Percentiles rank a stretch among this genome's conserved stretches.
These are phyloP conservation scores for Diplosoma virens DNA, from an alignment of 23 tunicate genomes.

Conservation along the genomic window DNA sequence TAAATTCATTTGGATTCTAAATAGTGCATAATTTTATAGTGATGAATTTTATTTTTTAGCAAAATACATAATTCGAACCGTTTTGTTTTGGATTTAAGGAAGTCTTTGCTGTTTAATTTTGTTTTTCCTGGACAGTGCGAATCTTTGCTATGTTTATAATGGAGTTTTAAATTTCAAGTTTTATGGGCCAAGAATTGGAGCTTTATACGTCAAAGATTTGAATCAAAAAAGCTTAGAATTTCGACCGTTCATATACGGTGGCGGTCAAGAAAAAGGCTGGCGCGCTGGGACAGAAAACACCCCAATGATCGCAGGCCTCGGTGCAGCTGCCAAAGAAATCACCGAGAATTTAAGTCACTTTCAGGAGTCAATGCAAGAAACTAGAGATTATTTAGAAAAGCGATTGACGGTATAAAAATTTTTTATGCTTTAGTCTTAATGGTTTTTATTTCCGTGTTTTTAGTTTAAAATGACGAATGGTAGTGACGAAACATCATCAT, in stretches of 20 bases:
- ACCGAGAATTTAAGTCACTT: constrained; percentile 41
- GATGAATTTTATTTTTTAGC: too few relatives aligned
- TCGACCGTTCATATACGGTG: constrained; percentile 67
- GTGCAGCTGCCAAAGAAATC: constrained; percentile 66
- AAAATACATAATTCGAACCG: too few relatives aligned
- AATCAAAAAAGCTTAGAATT: background rate
- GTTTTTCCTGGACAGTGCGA: too few relatives aligned
- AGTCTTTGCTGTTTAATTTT: too few relatives aligned
- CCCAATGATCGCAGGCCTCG: constrained; percentile 95
- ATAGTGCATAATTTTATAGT: too few relatives aligned
- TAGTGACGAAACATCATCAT: too few relatives aligned
- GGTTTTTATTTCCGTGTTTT: too few relatives aligned
- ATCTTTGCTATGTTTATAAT: background rate
- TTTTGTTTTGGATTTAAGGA: too few relatives aligned
- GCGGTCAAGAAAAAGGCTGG: constrained; percentile 92
- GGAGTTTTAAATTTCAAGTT: constrained; percentile 38
- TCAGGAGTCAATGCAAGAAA: constrained; percentile 42
- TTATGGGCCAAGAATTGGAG: constrained; percentile 99
- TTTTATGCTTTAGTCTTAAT: too few relatives aligned
- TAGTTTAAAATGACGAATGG: too few relatives aligned
- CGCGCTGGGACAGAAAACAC: constrained; percentile 97
- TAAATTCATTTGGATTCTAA: background rate
- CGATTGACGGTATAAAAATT: constrained; percentile 57
- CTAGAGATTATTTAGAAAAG: constrained; percentile 75
- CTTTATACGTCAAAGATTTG: constrained; percentile 60